A percentile compares a stretch with the other conserved stretches of the same genome.
phyloP scores from a whole-genome alignment of 2,797 vertebrate species.

The Cichlasoma orientale region DNA sequence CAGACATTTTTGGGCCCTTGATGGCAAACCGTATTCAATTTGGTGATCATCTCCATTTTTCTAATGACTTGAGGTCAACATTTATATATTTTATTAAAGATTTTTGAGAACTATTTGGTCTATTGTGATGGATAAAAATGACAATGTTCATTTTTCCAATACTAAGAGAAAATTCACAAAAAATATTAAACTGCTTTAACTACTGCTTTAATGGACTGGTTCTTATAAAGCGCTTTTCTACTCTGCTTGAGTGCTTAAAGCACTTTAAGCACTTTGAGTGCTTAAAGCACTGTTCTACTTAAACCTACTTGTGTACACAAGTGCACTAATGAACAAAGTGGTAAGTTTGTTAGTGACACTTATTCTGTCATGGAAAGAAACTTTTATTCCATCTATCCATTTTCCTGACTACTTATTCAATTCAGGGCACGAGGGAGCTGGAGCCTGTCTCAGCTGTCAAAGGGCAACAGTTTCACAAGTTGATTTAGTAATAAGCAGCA shows the following conservation, averaged over 20 bases:
- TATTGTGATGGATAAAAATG: neutral
- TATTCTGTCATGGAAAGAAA: neutral
- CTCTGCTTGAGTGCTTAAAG: no score
- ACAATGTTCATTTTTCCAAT: neutral
- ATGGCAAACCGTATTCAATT: neutral
- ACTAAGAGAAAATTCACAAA: neutral
- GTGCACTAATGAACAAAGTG: neutral
- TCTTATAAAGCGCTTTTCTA: no score
- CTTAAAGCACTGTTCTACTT: no score
- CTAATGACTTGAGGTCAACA: neutral
- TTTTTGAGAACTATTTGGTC: neutral
- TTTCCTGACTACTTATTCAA: neutral
- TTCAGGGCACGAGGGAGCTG: neutral
- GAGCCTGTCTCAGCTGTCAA: neutral
- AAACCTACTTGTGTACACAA: no score
- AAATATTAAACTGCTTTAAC: neutral
- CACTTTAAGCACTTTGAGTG: no score
- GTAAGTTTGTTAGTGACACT: no score
- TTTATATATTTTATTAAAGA: neutral
- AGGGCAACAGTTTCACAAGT: no score
- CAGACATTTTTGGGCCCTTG: no score
- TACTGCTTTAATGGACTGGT: no score
- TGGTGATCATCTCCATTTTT: neutral
- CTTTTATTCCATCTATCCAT: neutral
- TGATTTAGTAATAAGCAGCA: neutral